Conservation (phyloP, 1,140 invertebrate species). For the Apis mellifera region Amel_HAv3.1 CM009943.2:9334001-9334500, state of each 20-base stretch:
- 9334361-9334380: neutral
- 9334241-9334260: conserved; percentile 43
- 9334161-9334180: neutral
- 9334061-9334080: no score
- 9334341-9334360: neutral
- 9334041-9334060: rapidly evolving
- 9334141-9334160: neutral
- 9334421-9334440: neutral
- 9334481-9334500: neutral
- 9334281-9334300: conserved; percentile 28
- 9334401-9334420: neutral
- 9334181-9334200: conserved; percentile 8
- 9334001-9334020: neutral
- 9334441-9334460: no score
- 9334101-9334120: neutral
- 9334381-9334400: conserved; percentile 28
- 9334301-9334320: conserved; percentile 29
- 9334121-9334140: neutral
- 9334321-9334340: neutral
- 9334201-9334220: conserved; percentile 22
- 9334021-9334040: no score
- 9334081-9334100: neutral
- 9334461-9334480: neutral
- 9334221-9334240: conserved; percentile 47
- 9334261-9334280: conserved; percentile 17